Percentiles rank a stretch among this genome's conserved stretches.
Conservation (phyloP, 2,113 vertebrate species). For the Neofelis nebulosa region DNA sequence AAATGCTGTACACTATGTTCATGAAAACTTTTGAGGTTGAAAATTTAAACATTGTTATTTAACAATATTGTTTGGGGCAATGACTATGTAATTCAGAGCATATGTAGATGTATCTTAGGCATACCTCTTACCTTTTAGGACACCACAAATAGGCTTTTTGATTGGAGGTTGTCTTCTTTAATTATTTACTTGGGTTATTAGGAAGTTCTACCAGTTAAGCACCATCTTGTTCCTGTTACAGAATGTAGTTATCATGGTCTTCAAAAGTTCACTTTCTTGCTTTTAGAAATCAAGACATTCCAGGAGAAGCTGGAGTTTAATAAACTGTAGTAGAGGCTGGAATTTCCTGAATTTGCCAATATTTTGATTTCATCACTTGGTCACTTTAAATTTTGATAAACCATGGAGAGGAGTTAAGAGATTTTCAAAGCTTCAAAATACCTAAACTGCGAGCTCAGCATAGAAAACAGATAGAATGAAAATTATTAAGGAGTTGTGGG, state of each 20-base stretch:
- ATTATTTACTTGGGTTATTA: not conserved
- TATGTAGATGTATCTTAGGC: not conserved
- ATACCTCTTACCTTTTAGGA: not conserved
- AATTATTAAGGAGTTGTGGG: not conserved
- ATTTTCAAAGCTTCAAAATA: conserved; percentile 50
- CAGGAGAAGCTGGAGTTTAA: conserved; percentile 9
- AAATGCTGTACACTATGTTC: not conserved
- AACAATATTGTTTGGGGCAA: not conserved
- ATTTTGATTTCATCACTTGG: not conserved
- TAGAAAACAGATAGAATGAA: not conserved
- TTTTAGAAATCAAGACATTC: conserved; percentile 46
- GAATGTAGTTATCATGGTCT: conserved; percentile 1
- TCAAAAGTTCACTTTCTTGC: conserved; percentile 9
- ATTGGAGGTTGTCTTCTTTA: not conserved
- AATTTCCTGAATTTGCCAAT: not conserved
- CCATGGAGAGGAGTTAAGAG: not conserved
- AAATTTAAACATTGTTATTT: conserved; percentile 3
- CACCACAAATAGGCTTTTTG: not conserved
- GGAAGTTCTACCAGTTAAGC: not conserved
- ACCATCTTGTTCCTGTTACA: not conserved
- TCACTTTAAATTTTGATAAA: conserved; percentile 37
- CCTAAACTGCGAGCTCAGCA: not conserved
- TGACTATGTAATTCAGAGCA: not conserved
- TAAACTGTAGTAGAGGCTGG: not conserved
- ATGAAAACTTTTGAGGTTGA: not conserved